A percentile compares a stretch with the other conserved stretches of the same genome.
phyloP scores from a whole-genome alignment of 2,113 vertebrate species.

The Scolopax mira region DNA sequence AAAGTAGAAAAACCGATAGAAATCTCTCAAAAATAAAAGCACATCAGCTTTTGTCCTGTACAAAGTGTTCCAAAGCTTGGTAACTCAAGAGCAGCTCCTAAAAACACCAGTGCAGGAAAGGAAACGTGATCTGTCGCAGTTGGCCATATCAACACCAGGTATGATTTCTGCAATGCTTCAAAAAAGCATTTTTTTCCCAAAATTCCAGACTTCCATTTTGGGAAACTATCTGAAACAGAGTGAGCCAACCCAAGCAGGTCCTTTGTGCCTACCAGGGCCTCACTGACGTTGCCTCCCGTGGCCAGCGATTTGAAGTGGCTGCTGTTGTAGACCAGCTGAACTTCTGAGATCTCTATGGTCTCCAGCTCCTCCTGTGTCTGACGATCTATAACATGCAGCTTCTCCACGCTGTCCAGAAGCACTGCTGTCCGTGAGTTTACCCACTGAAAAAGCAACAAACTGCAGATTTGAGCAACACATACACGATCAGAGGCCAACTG shows the following conservation, averaged over 20 bases:
- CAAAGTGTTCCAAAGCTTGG: neutral
- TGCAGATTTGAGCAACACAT: neutral
- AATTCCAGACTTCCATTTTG: neutral
- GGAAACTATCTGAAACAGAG: neutral
- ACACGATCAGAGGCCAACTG: neutral
- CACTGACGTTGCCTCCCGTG: constrained; percentile 95
- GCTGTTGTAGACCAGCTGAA: constrained; percentile 96
- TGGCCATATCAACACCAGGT: neutral
- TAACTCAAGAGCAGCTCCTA: neutral
- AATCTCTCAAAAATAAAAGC: neutral
- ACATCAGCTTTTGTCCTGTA: neutral
- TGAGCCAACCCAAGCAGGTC: neutral
- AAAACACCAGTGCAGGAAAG: neutral
- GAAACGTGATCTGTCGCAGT: neutral
- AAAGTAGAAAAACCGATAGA: neutral
- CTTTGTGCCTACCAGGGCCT: constrained; percentile 84
- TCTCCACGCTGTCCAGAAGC: constrained; percentile 93
- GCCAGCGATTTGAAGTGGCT: constrained; percentile 97
- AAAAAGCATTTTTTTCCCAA: neutral
- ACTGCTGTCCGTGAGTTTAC: constrained; percentile 91
- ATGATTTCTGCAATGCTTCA: neutral
- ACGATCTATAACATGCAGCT: constrained; percentile 91
- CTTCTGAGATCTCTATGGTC: constrained; percentile 89
- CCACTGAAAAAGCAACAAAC: constrained; percentile 79
- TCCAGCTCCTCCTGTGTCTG: constrained; percentile 93